Evolutionary conservation across 2,797 vertebrate species (phyloP), one percentile per base, ranked within the genome.

Genomic region (Leontopithecus rosalia): DNA sequence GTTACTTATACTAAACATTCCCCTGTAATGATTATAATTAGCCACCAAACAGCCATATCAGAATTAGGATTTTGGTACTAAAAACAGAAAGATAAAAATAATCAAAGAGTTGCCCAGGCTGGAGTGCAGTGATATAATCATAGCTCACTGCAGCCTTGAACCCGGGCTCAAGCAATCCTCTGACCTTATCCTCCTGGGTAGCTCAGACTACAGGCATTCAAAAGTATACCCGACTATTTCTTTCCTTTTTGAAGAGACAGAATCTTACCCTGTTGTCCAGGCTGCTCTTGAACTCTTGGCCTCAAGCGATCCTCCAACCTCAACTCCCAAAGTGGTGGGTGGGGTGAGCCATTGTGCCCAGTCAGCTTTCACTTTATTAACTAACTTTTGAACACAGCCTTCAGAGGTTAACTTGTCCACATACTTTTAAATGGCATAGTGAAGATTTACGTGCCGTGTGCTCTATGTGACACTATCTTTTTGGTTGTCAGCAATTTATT

Each of bases 71-170:
- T 57, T 89, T 11, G 67, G 4, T 80, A 20, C 72, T 39, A 28
- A 76, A 94, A 55, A 1, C 28, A 76, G 50, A 92, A 88, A 82
- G 88, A 61, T 50, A 20, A 76, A 91, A 89, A 46, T 67, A 75
- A n/a, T n/a, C n/a, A n/a, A 77, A 50, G 33, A 75, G 6, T 33
- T 17, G 33, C 14, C 30, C 8, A n/a, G 61, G 4, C 30, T 67
- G 33, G 61, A 67, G 61, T n/a, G 30, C 61, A 19, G 30, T 19
- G 15, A 1, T 33, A 4, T 4, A 4, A n/a, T n/a, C 30, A 4
- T 67, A 67, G 61, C 61, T 9, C 3, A 67, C 61, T 67, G 61
- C 30, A 67, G 15, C 61, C 14, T 67, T 67, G 61, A 67, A 67
- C 15, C 33, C 3, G 15, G 33, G 30, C 61, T 67, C 61, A 67